Conservation (phyloP, 2,888 invertebrate genomes). For the Orchesellides sinensis region DNA sequence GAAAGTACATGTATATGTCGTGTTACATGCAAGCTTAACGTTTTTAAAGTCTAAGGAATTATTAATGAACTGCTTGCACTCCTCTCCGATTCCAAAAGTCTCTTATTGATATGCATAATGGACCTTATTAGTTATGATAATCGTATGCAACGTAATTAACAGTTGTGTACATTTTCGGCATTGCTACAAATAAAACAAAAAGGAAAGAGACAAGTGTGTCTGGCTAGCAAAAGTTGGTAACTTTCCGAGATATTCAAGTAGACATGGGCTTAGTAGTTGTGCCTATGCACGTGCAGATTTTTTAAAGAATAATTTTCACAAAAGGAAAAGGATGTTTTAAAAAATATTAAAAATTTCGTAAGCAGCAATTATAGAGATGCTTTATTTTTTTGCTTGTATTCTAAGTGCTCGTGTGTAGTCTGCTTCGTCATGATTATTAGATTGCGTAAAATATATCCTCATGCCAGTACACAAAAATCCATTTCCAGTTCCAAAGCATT, state of each 20-base stretch:
- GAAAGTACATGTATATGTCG: no score
- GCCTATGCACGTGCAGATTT: conserved; percentile 48
- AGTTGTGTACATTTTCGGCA: neutral
- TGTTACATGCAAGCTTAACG: conserved; percentile 56
- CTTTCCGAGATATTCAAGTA: conserved; percentile 42
- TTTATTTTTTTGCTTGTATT: conserved; percentile 27
- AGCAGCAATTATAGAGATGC: conserved; percentile 16
- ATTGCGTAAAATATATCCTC: conserved; percentile 15
- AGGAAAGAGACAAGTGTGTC: neutral
- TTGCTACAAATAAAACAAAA: neutral
- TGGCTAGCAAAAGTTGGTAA: conserved; percentile 4
- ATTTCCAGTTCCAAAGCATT: conserved; percentile 10
- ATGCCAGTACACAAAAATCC: neutral
- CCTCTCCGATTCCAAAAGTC: neutral
- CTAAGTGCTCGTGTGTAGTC: neutral
- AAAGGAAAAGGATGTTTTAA: neutral
- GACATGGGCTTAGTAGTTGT: conserved; percentile 1
- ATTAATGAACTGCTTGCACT: conserved; percentile 41
- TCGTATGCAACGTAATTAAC: conserved; percentile 60
- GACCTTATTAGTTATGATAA: conserved; percentile 59
- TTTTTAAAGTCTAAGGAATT: conserved; percentile 40
- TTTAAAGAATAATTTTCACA: conserved; percentile 2
- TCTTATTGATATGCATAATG: conserved; percentile 44
- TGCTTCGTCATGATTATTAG: conserved; percentile 13
- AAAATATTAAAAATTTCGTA: neutral